Evolutionary conservation across 2,888 invertebrate genomes (phyloP), one percentile per base, ranked within the genome.

Genomic region (Bruchidius siliquastri): DNA sequence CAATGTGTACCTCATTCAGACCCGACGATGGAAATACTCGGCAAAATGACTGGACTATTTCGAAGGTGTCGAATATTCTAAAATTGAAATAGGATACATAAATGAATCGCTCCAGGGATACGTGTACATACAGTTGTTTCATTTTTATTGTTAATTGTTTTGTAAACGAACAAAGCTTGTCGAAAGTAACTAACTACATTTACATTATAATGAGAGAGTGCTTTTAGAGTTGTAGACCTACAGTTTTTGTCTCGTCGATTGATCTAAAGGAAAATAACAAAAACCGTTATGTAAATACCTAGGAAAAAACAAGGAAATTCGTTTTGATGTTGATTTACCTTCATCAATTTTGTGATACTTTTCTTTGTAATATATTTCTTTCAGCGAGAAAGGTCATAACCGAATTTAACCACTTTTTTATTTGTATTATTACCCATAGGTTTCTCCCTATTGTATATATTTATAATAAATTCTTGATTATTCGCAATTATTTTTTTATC

Each of bases 241-340:
- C 49, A 49, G 49, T 49, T 49, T 49, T 49, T 49, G 49, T 49
- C 49, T 49, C 49, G 13, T 49, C 18, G 49, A 49, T 49, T 49
- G 49, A 49, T 13, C 49, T 49, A 49, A 49, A 26, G 26, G 26
- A 49, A 49, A 49, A 49, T 49, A 13, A 18, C 8, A 49, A 49
- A 49, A 49, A 49, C 49, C 49, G 13, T 75, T 80, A 80, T 83
- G 83, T 83, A 83, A 81, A 83, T 83, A 83, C 77, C 78, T 82
- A 81, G 81, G 79, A 79, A 79, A 82, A 77, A 74, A 73, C 22
- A 4, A 49, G 18, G 49, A 13, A 49, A 49, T 13, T 71, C 22
- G 67, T 0, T 71, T 67, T 22, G 21, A 71, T 49, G 20, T 68
- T 22, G 20, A 66, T 67, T 49, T 26, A 26, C 2, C 74, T 76